Evolutionary conservation across 2,113 vertebrate species (phyloP), one percentile per base, ranked within the genome.

Genomic region (Barbus barbus): DNA sequence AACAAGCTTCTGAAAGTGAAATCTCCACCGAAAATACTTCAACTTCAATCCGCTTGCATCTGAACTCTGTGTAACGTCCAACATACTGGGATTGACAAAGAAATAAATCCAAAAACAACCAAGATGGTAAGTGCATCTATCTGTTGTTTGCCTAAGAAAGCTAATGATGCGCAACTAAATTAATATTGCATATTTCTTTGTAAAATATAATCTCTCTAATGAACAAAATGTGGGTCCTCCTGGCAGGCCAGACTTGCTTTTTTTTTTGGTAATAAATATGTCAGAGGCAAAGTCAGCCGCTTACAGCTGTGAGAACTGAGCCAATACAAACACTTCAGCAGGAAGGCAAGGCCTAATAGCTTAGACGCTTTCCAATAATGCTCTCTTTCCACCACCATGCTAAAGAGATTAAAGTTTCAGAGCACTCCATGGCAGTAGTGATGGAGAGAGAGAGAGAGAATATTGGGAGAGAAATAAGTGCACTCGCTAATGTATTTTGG

Each of bases 121-220:
- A 58, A 69, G 36, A 61, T 44, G 61, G 8, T 24, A 31, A 67
- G 61, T 81, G 83, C 33, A 53, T 65, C 48, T 61, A 63, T 58
- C 18, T 60, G 74, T 33, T 31, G 60, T 87, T 83, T 86, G 75
- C 67, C 73, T 76, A 80, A 67, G 78, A 61, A 83, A 60, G 44
- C 83, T 82, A 85, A 89, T 81, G 87, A 88, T 77, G 79, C 83
- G 26, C 71, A 26, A 78, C 82, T 82, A 86, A 86, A 87, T 84
- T 63, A 89, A 89, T 83, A 86, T 84, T 60, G 82, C 65, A 78
- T 89, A 86, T 84, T 88, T 87, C 65, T 75, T 38, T 51, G 72
- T 44, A 82, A 88, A 88, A 86, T 88, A 82, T 86, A 84, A 88
- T 87, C 60, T 38, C 61, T 14, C 81, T 87, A 89, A 89, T 87